A percentile compares a stretch with the other conserved stretches of the same genome.
phyloP scores from a whole-genome alignment of 64 coral and sea anemone genomes.

The Stichodactyla mertensii region DNA sequence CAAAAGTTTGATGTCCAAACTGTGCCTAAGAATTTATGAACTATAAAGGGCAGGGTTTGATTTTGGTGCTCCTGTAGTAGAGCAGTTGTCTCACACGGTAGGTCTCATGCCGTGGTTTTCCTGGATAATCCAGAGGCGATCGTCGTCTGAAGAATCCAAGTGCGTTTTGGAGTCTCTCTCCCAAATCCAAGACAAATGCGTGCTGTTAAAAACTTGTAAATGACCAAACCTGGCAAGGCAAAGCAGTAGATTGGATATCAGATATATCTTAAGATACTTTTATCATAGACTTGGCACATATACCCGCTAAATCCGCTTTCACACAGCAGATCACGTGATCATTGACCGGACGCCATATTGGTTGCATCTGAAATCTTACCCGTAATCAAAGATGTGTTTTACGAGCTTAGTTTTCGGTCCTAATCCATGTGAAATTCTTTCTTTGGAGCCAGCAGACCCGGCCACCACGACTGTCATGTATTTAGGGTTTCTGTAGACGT shows the following conservation, averaged over 20 bases:
- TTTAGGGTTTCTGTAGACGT: conserved; percentile 58
- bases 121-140: conserved; percentile 72
- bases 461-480: conserved; percentile 72
- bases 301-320: no score
- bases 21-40: no score
- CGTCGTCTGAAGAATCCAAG: conserved; percentile 18
- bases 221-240: conserved; percentile 56
- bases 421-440: conserved; percentile 51
- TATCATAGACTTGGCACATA: background rate
- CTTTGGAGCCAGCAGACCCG: conserved; percentile 80
- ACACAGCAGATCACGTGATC: background rate
- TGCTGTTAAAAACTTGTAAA: conserved; percentile 60
- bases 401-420: conserved; percentile 44
- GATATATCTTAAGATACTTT: background rate
- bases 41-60: background rate
- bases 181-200: conserved; percentile 80
- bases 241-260: background rate
- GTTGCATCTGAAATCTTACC: conserved; percentile 29
- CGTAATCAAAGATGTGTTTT: conserved; percentile 62
- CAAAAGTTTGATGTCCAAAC: no score
- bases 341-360: background rate
- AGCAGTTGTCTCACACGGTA: background rate
- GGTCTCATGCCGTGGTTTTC: conserved; percentile 56
- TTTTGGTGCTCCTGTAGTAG: background rate
- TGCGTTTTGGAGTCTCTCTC: conserved; percentile 54